phyloP scores from a whole-genome alignment of 2,797 vertebrate genomes.

The Pitangus sulphuratus region DNA sequence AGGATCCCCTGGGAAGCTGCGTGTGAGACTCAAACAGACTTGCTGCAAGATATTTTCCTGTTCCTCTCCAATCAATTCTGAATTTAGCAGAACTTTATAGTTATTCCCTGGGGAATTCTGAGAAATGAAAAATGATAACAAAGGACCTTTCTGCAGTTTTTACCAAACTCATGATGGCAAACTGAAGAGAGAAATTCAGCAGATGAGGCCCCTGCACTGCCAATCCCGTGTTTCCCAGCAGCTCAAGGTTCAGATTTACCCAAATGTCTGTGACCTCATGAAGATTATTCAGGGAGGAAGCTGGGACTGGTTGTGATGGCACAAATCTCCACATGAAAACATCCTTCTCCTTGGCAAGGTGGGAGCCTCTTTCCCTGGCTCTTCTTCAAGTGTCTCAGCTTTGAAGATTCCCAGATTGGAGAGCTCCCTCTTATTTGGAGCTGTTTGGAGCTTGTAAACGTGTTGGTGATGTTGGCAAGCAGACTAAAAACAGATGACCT shows the following conservation, averaged over 20 bases:
- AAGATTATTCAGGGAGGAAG: neutral
- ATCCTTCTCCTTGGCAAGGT: neutral
- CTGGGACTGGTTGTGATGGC: neutral
- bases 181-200: neutral
- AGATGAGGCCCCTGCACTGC: neutral
- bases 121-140: neutral
- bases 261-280: neutral
- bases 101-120: neutral
- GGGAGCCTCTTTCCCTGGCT: neutral
- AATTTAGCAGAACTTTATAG: neutral
- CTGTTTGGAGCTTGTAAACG: neutral
- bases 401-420: neutral
- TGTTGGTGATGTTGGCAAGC: neutral
- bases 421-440: neutral
- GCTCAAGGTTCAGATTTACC: neutral
- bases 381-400: neutral
- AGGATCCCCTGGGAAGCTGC: neutral
- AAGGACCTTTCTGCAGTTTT: neutral
- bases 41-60: neutral
- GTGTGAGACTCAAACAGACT: neutral
- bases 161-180: neutral
- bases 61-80: neutral
- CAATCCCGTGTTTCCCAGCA: neutral
- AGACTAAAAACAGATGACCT: neutral
- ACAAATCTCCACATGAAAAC: neutral